These are phyloP conservation scores for Erpetoichthys calabaricus DNA, from an alignment of 2,797 vertebrate species.

Conservation along the genomic window DNA sequence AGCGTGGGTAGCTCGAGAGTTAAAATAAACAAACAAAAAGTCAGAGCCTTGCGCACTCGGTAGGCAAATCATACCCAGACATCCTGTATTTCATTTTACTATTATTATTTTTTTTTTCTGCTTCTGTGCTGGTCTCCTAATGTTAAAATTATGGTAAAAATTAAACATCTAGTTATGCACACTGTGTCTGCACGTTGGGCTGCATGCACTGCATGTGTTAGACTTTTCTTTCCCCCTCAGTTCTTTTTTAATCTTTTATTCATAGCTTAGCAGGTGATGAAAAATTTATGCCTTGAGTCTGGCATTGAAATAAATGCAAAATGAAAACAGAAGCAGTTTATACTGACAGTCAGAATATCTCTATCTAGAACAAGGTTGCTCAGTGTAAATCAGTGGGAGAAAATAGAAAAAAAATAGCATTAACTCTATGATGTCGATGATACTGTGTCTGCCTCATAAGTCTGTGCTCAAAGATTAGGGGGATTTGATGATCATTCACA, in stretches of 20 bases:
- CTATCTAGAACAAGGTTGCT: conserved; percentile 93
- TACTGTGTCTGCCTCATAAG: conserved; percentile 47
- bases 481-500: neutral
- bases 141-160: conserved; percentile 56
- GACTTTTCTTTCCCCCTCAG: conserved; percentile 67
- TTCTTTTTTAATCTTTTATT: conserved; percentile 99
- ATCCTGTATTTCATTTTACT: conserved; percentile 32
- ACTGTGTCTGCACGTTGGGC: conserved; percentile 68
- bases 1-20: conserved; percentile 43
- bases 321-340: conserved; percentile 99
- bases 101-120: conserved; percentile 53
- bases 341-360: conserved; percentile 99
- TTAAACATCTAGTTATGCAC: conserved; percentile 78
- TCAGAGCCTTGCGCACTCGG: no score
- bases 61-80: no score
- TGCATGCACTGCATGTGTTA: conserved; percentile 74
- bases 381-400: conserved; percentile 73
- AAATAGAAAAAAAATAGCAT: conserved; percentile 16
- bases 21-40: conserved; percentile 3
- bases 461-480: conserved; percentile 39
- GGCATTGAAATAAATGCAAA: conserved; percentile 99
- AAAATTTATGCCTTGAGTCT: conserved; percentile 99
- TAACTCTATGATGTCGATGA: conserved; percentile 50
- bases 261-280: conserved; percentile 99
- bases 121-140: conserved; percentile 48